Evolutionary conservation across 2,888 invertebrate species (phyloP).

Genomic region (Parthenolecanium corni): DNA sequence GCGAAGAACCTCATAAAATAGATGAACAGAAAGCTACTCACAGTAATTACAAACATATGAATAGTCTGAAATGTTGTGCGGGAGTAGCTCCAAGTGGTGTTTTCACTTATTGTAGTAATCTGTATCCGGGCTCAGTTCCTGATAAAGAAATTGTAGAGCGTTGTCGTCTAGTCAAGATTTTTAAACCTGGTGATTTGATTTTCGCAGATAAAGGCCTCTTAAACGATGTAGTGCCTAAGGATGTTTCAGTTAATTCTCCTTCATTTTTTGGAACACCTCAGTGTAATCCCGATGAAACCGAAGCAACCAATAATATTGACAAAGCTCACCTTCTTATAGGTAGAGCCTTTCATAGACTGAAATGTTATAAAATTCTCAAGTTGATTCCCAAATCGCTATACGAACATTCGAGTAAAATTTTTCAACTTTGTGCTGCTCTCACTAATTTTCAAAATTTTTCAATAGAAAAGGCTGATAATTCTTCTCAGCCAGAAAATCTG

Average conservation of each 20-base stretch:
- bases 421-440: slow-evolving; percentile 24
- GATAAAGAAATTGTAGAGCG: slow-evolving; percentile 26
- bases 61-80: slow-evolving; percentile 34
- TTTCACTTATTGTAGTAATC: slow-evolving; percentile 33
- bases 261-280: slow-evolving; percentile 21
- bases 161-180: slow-evolving; percentile 1
- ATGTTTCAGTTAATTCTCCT: slow-evolving; percentile 20
- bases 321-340: slow-evolving; percentile 21
- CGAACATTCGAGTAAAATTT: slow-evolving; percentile 8
- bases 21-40: slow-evolving; percentile 31
- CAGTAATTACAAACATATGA: slow-evolving; percentile 34
- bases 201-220: slow-evolving; percentile 29
- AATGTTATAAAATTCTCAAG: slow-evolving; percentile 9
- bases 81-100: slow-evolving; percentile 36
- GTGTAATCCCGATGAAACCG: slow-evolving; percentile 13
- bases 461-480: slow-evolving; percentile 16
- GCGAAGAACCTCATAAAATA: slow-evolving; percentile 29
- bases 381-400: slow-evolving; percentile 11
- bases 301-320: slow-evolving; percentile 7
- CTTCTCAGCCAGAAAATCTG: background rate
- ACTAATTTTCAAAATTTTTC: slow-evolving; percentile 17
- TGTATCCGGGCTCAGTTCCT: slow-evolving; percentile 35
- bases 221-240: slow-evolving; percentile 18
- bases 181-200: slow-evolving; percentile 25
- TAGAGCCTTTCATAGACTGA: slow-evolving; percentile 18